Conservation (phyloP, 1,140 invertebrate species). For the Idris sp. region DNA sequence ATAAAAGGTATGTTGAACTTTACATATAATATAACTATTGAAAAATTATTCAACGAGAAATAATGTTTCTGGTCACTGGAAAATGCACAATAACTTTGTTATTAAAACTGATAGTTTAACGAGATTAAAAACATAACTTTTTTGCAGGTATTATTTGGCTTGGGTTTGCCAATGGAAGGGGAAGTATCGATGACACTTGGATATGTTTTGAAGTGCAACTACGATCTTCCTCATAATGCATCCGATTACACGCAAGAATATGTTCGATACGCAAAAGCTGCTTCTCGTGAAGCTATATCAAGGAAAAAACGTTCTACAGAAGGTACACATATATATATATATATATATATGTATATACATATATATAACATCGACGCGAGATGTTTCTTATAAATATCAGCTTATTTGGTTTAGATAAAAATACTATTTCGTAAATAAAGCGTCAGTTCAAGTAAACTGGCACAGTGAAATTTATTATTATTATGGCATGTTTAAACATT, state of each 20-base stretch:
- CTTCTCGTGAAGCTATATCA: slow-evolving; percentile 25
- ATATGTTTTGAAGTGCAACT: slow-evolving; percentile 76
- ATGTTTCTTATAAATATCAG: slow-evolving; percentile 46
- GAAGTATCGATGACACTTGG: slow-evolving; percentile 70
- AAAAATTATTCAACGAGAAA: no score
- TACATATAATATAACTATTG: no score
- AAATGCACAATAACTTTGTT: no score
- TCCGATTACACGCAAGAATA: slow-evolving; percentile 68
- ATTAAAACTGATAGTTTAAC: no score
- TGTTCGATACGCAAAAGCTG: slow-evolving; percentile 62
- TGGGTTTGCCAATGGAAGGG: slow-evolving; percentile 68
- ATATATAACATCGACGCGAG: slow-evolving; percentile 10
- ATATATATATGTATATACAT: slow-evolving; percentile 25
- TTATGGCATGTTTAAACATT: no score
- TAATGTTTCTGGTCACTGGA: no score
- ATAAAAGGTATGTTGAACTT: no score
- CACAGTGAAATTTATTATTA: slow-evolving; percentile 12
- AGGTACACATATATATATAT: slow-evolving; percentile 55
- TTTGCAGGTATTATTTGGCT: slow-evolving; percentile 67
- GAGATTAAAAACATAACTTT: no score
- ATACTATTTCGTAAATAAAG: slow-evolving; percentile 31
- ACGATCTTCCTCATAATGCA: slow-evolving; percentile 72
- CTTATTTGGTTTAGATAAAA: slow-evolving; percentile 49
- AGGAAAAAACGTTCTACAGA: slow-evolving; percentile 40
- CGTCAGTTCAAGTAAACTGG: slow-evolving; percentile 18